These are phyloP conservation scores for Polypedilum vanderplanki DNA, from an alignment of 1,140 invertebrate species.

Conservation along the genomic window DNA sequence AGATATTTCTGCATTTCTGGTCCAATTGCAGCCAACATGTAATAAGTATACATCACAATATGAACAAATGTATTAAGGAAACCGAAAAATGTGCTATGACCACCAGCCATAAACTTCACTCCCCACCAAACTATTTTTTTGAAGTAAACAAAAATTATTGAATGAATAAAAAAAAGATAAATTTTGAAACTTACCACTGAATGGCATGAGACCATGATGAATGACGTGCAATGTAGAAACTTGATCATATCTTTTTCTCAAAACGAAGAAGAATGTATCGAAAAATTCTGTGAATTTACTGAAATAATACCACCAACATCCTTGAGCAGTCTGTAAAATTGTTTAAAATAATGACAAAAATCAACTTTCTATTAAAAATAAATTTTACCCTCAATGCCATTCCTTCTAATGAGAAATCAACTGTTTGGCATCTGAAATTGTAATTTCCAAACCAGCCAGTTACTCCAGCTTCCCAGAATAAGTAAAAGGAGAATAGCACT, in stretches of 20 bases:
- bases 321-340: conserved; percentile 53
- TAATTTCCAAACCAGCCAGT: neutral
- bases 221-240: conserved; percentile 76
- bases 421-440: neutral
- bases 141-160: neutral
- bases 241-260: conserved; percentile 72
- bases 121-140: conserved; percentile 68
- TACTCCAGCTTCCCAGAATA: conserved; percentile 60
- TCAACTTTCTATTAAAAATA: neutral
- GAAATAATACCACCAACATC: conserved; percentile 74
- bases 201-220: conserved; percentile 80
- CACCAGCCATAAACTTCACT: conserved; percentile 76
- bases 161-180: neutral
- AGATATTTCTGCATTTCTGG: conserved; percentile 70
- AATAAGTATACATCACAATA: conserved; percentile 84
- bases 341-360: no score
- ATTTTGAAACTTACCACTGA: conserved; percentile 38
- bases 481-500: conserved; percentile 74
- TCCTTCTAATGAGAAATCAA: neutral
- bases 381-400: neutral
- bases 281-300: conserved; percentile 74
- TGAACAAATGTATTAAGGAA: conserved; percentile 76
- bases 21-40: conserved; percentile 71
- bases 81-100: conserved; percentile 56
- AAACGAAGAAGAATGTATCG: conserved; percentile 72